Conservation (phyloP, 2,113 vertebrate species). For the Pelvicachromis taeniatus region DNA sequence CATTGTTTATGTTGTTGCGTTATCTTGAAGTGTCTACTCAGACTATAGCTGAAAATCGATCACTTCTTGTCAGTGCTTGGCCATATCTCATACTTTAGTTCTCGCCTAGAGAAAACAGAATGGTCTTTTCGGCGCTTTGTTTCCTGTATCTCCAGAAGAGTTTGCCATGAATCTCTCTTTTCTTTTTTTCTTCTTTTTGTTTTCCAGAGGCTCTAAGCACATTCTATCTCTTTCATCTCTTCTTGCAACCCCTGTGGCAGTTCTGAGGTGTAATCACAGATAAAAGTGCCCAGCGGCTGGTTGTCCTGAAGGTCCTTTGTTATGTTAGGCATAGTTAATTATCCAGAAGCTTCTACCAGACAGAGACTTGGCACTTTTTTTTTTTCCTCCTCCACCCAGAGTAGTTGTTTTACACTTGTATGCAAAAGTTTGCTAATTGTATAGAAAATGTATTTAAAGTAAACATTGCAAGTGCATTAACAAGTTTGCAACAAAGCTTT, state of each 20-base stretch:
- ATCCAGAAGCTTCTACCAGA: neutral
- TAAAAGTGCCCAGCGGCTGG: neutral
- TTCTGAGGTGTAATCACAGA: slow-evolving; percentile 26
- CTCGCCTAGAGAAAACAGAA: neutral
- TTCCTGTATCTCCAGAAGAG: slow-evolving; percentile 12
- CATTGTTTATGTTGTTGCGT: neutral
- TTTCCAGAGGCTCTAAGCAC: neutral
- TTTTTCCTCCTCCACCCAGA: neutral
- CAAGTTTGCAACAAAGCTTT: neutral
- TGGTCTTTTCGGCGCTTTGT: neutral
- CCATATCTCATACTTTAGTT: neutral
- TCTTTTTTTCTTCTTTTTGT: neutral
- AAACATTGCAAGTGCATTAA: neutral
- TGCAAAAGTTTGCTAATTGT: neutral
- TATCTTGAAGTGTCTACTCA: neutral
- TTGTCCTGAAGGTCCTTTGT: slow-evolving; percentile 7
- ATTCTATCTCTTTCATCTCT: neutral
- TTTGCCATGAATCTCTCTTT: neutral
- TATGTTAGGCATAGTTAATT: neutral
- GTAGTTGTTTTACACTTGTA: neutral
- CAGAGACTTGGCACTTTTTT: neutral
- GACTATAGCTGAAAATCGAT: neutral
- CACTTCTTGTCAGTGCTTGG: neutral
- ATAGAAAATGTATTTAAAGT: neutral
- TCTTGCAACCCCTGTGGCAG: neutral